Percentiles rank a stretch among this genome's conserved stretches.
These are phyloP conservation scores for Cottus gobio DNA, from an alignment of 2,113 vertebrate genomes.

Conservation along the genomic window DNA sequence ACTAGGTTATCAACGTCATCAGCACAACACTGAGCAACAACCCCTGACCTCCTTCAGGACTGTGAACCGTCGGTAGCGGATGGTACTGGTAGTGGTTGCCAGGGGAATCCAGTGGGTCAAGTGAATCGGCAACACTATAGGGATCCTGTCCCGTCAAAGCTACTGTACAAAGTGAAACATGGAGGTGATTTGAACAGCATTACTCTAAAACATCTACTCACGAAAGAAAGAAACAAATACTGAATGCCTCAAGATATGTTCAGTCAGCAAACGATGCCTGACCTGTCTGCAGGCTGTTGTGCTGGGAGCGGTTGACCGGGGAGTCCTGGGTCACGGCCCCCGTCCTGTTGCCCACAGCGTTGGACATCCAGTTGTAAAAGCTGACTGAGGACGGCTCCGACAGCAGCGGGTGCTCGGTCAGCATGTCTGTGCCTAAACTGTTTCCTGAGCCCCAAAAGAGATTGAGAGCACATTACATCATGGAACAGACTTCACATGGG, in stretches of 20 bases:
- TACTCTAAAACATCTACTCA: neutral
- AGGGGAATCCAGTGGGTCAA: constrained; percentile 60
- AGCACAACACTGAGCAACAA: constrained; percentile 56
- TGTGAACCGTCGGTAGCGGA: constrained; percentile 42
- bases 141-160: neutral
- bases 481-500: neutral
- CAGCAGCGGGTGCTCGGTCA: constrained; percentile 95
- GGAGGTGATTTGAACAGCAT: neutral
- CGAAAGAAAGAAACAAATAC: neutral
- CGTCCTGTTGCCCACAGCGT: constrained; percentile 93
- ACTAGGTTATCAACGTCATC: constrained; percentile 41
- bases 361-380: constrained; percentile 99
- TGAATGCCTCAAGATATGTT: too few species aligned
- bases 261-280: constrained; percentile 33
- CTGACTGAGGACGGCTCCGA: constrained; percentile 96
- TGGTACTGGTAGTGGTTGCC: constrained; percentile 55
- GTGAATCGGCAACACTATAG: constrained; percentile 44
- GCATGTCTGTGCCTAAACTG: constrained; percentile 89
- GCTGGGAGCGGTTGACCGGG: constrained; percentile 88
- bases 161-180: neutral
- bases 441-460: constrained; percentile 81
- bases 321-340: constrained; percentile 90
- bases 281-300: constrained; percentile 96
- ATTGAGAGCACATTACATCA: constrained; percentile 18
- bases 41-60: constrained; percentile 68